Base-by-base conservation (phyloP, 2,888 invertebrate genomes). In the Diarsia brunnea region DNA sequence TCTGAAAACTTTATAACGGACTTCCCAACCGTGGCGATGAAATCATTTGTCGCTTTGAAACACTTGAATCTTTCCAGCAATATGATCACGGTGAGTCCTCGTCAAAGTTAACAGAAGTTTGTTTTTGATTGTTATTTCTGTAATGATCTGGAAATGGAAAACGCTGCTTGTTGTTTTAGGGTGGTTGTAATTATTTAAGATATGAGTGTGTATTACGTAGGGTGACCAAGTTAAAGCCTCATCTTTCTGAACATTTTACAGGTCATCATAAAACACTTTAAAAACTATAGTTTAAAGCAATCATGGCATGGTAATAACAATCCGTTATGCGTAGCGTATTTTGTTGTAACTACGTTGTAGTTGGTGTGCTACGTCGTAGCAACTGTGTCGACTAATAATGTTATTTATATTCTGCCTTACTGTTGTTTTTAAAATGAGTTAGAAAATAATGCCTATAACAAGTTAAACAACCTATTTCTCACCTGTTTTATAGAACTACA, bases 1-100 rank as follows among this genome's bases (percentile, higher is more conserved):
- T 98, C 98, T 0, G 98, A 98, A 90, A 99, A 99, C 96, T 98
- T 98, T 92, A 97, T 99, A 73, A 96, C 97, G 2, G 98, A 98
- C 91, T 98, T 98, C 90, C 99, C 99, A 7, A 97, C 97, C 0
- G 97, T 98, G 16, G 98, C 98, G 0, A 92, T 99, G 64, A 98
- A 98, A 90, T 97, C 97, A 47, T 97, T 99, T 86, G 94, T 95
- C 38, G 97, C 97, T 73, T 94, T 99, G 38, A 97, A 97, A 90
- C 97, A 98, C 82, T 95, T 99, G 80, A 98, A 98, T 93, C 95
- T 99, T 55, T 98, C 98, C 21, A 98, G 98, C 83, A 99, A 99
- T 95, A 97, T 98, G 96, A 98, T 99, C 79, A 98, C 98, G 95
- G 98, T 98, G 93, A 95, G 96, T 91, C 43, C 47, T 4, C 45